A percentile compares a stretch with the other conserved stretches of the same genome.
Evolutionary conservation across 2,888 invertebrate genomes (phyloP).

Genomic region (Drosophila kambysellisi): DNA sequence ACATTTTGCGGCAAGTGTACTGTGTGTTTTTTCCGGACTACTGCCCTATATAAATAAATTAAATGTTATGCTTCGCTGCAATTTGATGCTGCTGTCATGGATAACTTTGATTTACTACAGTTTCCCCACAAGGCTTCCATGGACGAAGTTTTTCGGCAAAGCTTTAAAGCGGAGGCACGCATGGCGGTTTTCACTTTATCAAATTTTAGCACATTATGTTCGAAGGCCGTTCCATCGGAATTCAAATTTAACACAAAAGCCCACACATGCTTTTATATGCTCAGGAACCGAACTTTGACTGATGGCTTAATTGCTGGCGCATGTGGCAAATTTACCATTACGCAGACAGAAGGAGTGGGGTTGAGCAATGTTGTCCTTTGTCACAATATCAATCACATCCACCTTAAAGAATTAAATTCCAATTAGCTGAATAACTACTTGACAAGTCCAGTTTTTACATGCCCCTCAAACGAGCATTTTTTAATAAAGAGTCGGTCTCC

Average conservation of each 20-base stretch:
- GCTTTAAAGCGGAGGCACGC: constrained; percentile 3
- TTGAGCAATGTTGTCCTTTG: background rate
- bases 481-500: background rate
- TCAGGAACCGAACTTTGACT: constrained; percentile 21
- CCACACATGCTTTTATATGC: background rate
- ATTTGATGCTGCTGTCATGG: constrained; percentile 8
- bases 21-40: constrained; percentile 6
- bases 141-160: background rate
- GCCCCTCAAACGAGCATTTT: background rate
- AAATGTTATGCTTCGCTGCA: constrained; percentile 28
- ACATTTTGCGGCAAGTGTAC: background rate
- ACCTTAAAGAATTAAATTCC: constrained; percentile 26
- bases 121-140: background rate
- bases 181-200: constrained; percentile 21
- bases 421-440: constrained; percentile 28
- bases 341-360: background rate
- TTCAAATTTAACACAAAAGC: background rate
- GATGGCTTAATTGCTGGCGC: constrained; percentile 23
- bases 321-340: constrained; percentile 3
- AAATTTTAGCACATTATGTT: constrained; percentile 3
- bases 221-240: background rate
- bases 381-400: background rate
- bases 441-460: background rate
- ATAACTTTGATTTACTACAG: constrained; percentile 26
- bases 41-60: constrained; percentile 29